Base-by-base conservation (phyloP, 2,797 vertebrate species). In the Poeciliopsis gracilis region DNA sequence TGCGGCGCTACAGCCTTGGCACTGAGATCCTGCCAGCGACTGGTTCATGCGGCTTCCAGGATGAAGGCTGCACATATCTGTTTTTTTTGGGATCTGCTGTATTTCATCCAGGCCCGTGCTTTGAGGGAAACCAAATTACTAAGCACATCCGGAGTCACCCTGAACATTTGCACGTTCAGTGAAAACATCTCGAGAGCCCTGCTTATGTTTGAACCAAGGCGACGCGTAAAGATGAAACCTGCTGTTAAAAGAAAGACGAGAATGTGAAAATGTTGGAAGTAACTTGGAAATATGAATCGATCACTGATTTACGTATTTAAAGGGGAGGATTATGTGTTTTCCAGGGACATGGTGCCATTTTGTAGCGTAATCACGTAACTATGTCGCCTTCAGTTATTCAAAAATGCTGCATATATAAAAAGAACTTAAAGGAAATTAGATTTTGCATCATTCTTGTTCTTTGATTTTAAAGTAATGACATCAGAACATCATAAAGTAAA, bases 21-120 rank as follows among this genome's bases (percentile, higher is more conserved):
- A 36, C 77, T 87, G 88, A 88, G 85, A 86, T 77, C 71, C 88
- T 91, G 89, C 90, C 93, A 93, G 84, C 59, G 49, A 88, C 84
- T 78, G 86, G 72, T 89, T 87, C 70, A 73, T 53, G 61, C 33
- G 30, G 84, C 83, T 86, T 82, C 75, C 84, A 85, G 83, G 82
- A 80, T 53, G 66, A 57, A 77, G 78, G 45, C 84, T 73, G 45
- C 45, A 75, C 73, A 33, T 82, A 80, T 25, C 12, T n/a, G n/a
- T n/a, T 77, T 82, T 81, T 83, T 72, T 20, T 25, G 43, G 9
- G 74, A 57, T 55, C 33, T 67, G n/a, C 77, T 79, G 75, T n/a
- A n/a, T 63, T 77, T 43, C 4, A 20, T 23, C n/a, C 28, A n/a
- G 7, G 2, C 41, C 1, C 11, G 15, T 15, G 38, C 38, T 70